phyloP scores from a whole-genome alignment of 2,888 invertebrate species.

The Andrena flavipes region DNA sequence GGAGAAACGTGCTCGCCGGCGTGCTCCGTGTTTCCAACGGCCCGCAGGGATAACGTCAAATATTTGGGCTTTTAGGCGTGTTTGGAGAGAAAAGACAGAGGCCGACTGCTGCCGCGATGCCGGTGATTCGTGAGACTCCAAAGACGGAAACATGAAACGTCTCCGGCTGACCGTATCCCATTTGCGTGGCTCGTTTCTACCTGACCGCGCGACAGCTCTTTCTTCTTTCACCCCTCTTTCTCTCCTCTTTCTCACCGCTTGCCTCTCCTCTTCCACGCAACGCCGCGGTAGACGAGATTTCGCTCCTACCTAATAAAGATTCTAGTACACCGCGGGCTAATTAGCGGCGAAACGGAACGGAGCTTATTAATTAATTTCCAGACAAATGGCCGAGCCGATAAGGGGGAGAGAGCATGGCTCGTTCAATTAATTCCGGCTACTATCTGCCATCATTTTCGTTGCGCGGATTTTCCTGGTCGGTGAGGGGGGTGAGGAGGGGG shows the following conservation, averaged over 20 bases:
- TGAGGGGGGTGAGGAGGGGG: no score
- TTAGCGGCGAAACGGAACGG: constrained; percentile 45
- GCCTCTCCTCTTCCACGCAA: not conserved
- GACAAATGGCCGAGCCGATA: constrained; percentile 56
- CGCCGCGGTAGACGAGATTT: constrained; percentile 15
- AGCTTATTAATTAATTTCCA: constrained; percentile 56
- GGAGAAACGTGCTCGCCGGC: constrained; percentile 51
- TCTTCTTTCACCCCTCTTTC: not conserved
- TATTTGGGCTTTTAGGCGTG: constrained; percentile 83
- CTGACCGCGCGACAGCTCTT: constrained; percentile 31
- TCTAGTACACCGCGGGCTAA: constrained; percentile 37
- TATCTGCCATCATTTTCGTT: constrained; percentile 52
- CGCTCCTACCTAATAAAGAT: constrained; percentile 25
- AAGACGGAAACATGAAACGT: constrained; percentile 73
- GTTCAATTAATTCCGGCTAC: constrained; percentile 58
- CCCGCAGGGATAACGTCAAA: constrained; percentile 77
- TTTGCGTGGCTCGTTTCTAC: constrained; percentile 40
- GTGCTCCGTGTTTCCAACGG: constrained; percentile 75
- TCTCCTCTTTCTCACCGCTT: not conserved
- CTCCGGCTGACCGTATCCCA: constrained; percentile 47
- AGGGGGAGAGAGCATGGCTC: constrained; percentile 36
- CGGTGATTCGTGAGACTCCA: constrained; percentile 39
- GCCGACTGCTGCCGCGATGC: constrained; percentile 66
- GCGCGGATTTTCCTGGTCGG: constrained; percentile 54
- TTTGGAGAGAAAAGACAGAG: constrained; percentile 74